Conservation (phyloP, 2,113 vertebrate species). For the Talpa occidentalis region DNA sequence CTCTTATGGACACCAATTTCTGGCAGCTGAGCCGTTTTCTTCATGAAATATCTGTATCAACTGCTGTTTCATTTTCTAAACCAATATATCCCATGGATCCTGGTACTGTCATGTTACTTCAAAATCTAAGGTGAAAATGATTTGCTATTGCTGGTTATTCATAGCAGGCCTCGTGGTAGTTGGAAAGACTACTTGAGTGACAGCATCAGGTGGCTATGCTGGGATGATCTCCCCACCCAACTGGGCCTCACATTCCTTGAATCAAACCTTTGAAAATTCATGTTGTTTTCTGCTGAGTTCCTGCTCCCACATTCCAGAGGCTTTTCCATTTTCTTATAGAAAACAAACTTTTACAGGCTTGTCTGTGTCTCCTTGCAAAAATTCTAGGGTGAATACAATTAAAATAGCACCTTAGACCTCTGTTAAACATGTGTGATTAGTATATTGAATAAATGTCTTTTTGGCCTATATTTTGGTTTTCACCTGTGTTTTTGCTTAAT, state of each 20-base stretch:
- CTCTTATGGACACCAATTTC: not conserved
- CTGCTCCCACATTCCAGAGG: not conserved
- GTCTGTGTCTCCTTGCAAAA: no score
- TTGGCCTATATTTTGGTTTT: not conserved
- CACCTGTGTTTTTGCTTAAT: not conserved
- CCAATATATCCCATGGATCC: not conserved
- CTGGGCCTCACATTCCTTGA: not conserved
- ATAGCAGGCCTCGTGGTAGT: not conserved
- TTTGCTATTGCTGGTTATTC: not conserved
- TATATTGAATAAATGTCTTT: not conserved
- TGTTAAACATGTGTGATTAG: not conserved
- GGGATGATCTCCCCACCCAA: not conserved
- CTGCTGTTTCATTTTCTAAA: not conserved
- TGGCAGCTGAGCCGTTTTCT: not conserved
- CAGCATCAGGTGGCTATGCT: not conserved
- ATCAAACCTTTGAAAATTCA: constrained; percentile 6
- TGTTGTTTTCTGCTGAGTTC: not conserved
- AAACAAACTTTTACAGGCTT: not conserved
- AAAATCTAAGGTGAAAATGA: not conserved
- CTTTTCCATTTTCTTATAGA: not conserved
- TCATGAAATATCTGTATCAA: not conserved
- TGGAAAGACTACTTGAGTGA: not conserved
- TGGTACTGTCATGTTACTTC: not conserved
- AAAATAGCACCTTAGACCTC: not conserved
- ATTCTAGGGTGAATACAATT: not conserved